Base-by-base conservation (phyloP, 92 coral and sea anemone species). In the Phenganax stokvisi region DNA sequence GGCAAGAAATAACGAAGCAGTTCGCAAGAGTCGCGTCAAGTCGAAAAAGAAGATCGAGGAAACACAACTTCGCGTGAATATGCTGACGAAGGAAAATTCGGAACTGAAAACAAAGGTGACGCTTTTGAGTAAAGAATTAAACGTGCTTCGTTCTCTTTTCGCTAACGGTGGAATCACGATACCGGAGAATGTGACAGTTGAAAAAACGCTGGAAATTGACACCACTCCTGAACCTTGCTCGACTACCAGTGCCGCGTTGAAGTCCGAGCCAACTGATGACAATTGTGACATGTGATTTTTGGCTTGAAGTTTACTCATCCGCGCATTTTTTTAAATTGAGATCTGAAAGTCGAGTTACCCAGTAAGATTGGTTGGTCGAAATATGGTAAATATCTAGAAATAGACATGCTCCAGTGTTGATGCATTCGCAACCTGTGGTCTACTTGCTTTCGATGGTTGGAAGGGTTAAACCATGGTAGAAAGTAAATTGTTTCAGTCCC, bases 11-110 rank as follows among this genome's bases (percentile, higher is more conserved):
- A 96, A 96, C 80, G 87, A 90, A 56, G 99, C 99, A 59, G 99
- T 96, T 13, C 87, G 99, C 56, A 96, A 96, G 80, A 96, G 99
- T 86, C 96, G 99, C 25, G 92, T 88, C 81, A 96, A 96, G 73
- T 97, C 99, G 9, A 96, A 92, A 76, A 91, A 89, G 78, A 87
- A 88, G 74, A 96, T 96, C 83, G 97, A 96, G 57, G 99, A 96
- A 80, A 96, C 99, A 28, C 83, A 86, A 54, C 85, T 72, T 72
- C 88, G 99, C 63, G 99, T 96, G 4, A 77, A 70, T 31, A 90
- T 81, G 76, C 87, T 96, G 52, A 6, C 99, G 54, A 80, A 88
- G 72, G 99, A 96, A 82, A 96, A 96, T 86, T 93, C 89, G 61
- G 96, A 92, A 28, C 87, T 96, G 51, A 90, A 92, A 29, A 88